Evolutionary conservation across 2,113 vertebrate species (phyloP), one percentile per base, ranked within the genome.

Genomic region (Strix uralensis): DNA sequence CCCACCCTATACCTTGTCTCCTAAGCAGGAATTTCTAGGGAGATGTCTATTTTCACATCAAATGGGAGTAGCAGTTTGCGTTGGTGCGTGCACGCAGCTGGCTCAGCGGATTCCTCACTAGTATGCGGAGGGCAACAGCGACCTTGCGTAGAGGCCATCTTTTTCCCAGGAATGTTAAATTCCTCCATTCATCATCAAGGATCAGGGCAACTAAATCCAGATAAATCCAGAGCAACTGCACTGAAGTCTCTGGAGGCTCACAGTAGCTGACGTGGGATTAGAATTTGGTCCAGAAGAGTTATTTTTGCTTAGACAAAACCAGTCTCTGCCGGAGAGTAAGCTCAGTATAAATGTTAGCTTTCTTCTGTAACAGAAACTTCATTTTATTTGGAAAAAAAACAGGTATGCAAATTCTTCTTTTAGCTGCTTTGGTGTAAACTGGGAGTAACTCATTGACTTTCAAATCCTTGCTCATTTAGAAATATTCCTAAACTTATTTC

Each of bases 11-110:
- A 9, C 58, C 47, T 51, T 18, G 16, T 16, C 26, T 83, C 30
- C 20, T 4, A 5, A 80, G 81, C 59, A 59, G 70, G 7, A 49
- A 30, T 81, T 69, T 23, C n/a, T 6, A 9, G 20, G 38, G 20
- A 42, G 8, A 13, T 11, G 13, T 1, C 29, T 25, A 0, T 57
- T 70, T 94, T 61, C 19, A 3, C 34, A 8, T 13, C 1, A 8
- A 34, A 36, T 0, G 1, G 3, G 15, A 52, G 91, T 5, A 21
- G 49, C 5, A 1, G 86, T 66, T 71, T 15, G 72, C 14, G 40
- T 3, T 1, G 36, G 26, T 5, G 42, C 16, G 59, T 3, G 21
- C 7, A 2, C 17, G 58, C 9, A 5, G 52, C 40, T 13, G 52
- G 8, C 8, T 26, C 18, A 47, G 49, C 42, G 4, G 18, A 5